Evolutionary conservation across 2,797 vertebrate species (phyloP), one percentile per base, ranked within the genome.

Genomic region (Tragopan temminckii): DNA sequence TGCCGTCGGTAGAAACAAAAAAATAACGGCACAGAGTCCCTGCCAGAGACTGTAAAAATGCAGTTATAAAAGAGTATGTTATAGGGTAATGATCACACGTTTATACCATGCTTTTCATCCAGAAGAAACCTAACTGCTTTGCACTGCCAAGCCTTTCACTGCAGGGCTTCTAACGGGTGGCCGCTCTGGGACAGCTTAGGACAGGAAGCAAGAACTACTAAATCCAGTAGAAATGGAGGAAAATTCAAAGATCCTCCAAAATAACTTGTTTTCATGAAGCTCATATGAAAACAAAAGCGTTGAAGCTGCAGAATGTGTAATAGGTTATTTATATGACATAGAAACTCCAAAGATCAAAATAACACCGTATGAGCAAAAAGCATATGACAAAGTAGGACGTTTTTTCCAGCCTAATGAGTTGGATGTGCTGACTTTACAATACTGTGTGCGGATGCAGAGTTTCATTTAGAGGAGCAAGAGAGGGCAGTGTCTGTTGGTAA

Each of bases 401-500:
- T 80, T 93, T 94, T 89, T 82, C 88, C 95, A 90, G 90, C 64
- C 84, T 61, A 2, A 0, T 0, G 6, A 33, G 46, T 18, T 72
- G 88, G 85, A 62, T 55, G 77, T 76, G 92, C 88, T 83, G 91
- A 7, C n/a, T 66, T 81, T 8, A 71, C 81, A 74, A 27, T 17
- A 6, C 52, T 31, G 55, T 14, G 1, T 25, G 61, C 33, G 29
- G 16, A 40, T 18, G 80, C 53, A 58, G 53, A 80, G 81, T 76
- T 52, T 83, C 85, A 0, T 11, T 40, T 33, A 18, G 38, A 88
- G 91, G 64, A 64, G 48, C 2, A 25, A 75, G 80, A 9, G 3
- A 79, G 92, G 90, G 67, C 84, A 15, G 2, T 90, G 87, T 82
- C 95, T 85, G 67, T 58, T 78, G 75, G 89, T 31, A 71, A 93